These are phyloP conservation scores for Theocolax elegans DNA, from an alignment of 1,140 invertebrate genomes.

Conservation along the genomic window DNA sequence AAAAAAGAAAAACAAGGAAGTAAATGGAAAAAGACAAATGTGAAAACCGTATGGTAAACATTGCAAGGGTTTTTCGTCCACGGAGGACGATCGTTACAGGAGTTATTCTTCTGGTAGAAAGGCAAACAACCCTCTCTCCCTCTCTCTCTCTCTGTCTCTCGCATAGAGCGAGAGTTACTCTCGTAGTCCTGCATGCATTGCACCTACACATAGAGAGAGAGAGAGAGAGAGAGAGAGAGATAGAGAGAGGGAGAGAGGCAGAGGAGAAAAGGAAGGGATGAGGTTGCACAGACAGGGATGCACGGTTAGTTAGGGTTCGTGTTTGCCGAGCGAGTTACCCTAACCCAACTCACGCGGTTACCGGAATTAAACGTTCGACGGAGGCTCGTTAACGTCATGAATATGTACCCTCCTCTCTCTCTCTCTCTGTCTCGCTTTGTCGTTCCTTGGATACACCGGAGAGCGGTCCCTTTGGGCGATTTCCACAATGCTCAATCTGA, in stretches of 20 bases:
- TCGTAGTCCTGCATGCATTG: too few species aligned
- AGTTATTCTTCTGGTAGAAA: constrained; percentile 61
- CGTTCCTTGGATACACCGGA: too few species aligned
- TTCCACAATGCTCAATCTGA: too few species aligned
- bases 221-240: too few species aligned
- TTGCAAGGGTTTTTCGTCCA: too few species aligned
- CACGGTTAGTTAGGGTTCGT: constrained; percentile 68
- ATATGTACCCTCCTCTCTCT: constrained; percentile 65
- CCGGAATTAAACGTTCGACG: constrained; percentile 69
- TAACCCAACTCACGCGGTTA: constrained; percentile 52
- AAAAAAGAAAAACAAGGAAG: too few species aligned
- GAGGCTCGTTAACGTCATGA: constrained; percentile 70
- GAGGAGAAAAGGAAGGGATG: neutral
- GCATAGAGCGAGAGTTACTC: too few species aligned
- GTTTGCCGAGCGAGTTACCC: constrained; percentile 68
- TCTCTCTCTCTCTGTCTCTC: neutral
- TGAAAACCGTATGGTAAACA: too few species aligned
- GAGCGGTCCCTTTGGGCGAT: neutral
- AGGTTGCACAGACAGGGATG: constrained; percentile 50
- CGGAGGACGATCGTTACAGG: constrained; percentile 49
- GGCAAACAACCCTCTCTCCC: constrained; percentile 54
- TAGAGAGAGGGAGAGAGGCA: neutral
- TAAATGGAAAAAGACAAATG: too few species aligned
- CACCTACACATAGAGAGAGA: too few species aligned
- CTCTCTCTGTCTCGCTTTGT: constrained; percentile 2